Evolutionary conservation across 2,797 vertebrate genomes (phyloP).

Genomic region (Nyctibius grandis): DNA sequence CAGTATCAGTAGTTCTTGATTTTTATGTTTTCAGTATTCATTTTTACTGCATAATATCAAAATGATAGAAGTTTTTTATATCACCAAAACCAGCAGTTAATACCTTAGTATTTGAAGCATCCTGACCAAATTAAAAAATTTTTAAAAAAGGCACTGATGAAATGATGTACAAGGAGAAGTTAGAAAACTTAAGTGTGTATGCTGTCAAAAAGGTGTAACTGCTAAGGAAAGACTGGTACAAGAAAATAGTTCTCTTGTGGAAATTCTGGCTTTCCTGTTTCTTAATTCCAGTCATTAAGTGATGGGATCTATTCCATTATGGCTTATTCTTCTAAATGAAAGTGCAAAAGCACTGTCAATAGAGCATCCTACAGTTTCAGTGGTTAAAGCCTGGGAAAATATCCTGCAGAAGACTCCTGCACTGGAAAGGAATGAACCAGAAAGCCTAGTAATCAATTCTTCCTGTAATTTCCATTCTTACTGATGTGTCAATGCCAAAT

Average conservation of each 20-base stretch:
- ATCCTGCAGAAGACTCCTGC: not conserved
- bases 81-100: not conserved
- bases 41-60: not conserved
- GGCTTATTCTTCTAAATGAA: not conserved
- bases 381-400: not conserved
- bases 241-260: not conserved
- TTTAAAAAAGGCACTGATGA: not conserved
- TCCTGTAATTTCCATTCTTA: not conserved
- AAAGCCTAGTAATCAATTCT: conserved; percentile 10
- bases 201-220: not conserved
- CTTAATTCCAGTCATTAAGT: not conserved
- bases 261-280: not conserved
- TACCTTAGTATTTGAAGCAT: not conserved
- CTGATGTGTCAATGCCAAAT: not conserved
- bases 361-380: not conserved
- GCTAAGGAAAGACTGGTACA: not conserved
- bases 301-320: not conserved
- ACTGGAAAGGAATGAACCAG: not conserved
- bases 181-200: not conserved
- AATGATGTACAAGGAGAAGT: not conserved
- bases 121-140: not conserved
- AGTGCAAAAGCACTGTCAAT: not conserved
- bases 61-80: not conserved
- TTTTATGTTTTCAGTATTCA: not conserved
- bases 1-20: not conserved